Conservation (phyloP, 2,797 vertebrate genomes). For the Sebastes iracundus region DNA sequence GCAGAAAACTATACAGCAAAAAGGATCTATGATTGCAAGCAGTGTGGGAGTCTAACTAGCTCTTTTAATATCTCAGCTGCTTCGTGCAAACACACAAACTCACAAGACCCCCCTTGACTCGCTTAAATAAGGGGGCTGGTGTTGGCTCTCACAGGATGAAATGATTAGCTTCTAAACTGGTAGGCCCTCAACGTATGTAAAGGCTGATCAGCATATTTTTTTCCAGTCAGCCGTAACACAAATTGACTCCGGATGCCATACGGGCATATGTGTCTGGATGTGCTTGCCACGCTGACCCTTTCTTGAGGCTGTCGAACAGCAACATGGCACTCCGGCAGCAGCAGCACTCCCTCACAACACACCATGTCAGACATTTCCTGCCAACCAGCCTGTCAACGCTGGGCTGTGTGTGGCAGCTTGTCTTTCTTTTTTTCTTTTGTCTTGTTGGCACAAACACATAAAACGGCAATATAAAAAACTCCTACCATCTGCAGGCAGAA, state of each 20-base stretch:
- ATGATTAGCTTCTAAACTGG: slow-evolving; percentile 31
- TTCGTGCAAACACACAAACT: slow-evolving; percentile 28
- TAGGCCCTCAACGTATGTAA: slow-evolving; percentile 12
- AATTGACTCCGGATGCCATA: slow-evolving; percentile 46
- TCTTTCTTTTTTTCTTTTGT: slow-evolving; percentile 21
- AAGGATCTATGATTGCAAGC: slow-evolving; percentile 20
- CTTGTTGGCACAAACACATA: slow-evolving; percentile 7
- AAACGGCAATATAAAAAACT: neutral
- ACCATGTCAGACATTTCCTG: slow-evolving; percentile 58
- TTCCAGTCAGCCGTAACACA: slow-evolving; percentile 24
- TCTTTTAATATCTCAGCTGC: slow-evolving; percentile 32
- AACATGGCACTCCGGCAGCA: neutral
- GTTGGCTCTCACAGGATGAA: slow-evolving; percentile 4
- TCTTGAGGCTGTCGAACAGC: slow-evolving; percentile 42
- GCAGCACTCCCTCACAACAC: slow-evolving; percentile 36
- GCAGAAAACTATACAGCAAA: slow-evolving; percentile 6
- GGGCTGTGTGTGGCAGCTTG: slow-evolving; percentile 45
- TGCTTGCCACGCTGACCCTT: slow-evolving; percentile 53
- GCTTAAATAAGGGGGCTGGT: neutral
- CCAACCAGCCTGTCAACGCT: slow-evolving; percentile 41
- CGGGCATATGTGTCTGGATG: slow-evolving; percentile 33
- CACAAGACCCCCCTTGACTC: neutral
- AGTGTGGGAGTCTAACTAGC: slow-evolving; percentile 5
- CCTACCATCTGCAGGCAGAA: slow-evolving; percentile 3
- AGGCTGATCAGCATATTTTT: slow-evolving; percentile 55